Evolutionary conservation across 2,797 vertebrate species (phyloP), one percentile per base, ranked within the genome.

Genomic region (Malacoraja senta): DNA sequence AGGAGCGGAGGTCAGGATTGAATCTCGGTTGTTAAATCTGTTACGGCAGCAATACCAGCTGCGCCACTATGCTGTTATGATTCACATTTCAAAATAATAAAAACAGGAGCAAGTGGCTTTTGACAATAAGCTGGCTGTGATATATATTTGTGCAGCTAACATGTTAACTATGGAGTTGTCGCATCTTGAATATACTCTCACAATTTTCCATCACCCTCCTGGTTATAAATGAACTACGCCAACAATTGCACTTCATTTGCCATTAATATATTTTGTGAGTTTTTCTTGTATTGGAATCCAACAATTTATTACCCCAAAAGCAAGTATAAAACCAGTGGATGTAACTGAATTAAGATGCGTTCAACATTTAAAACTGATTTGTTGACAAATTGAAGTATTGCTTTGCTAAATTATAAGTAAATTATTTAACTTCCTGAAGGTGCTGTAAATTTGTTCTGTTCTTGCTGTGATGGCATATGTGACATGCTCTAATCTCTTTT

Each of bases 271-370:
- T 10, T 53, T 91, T 53, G 35, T 76, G 90, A 74, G 90, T 74
- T 92, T 38, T 92, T 92, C 72, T 58, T 21, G 84, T n/a, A 74
- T 76, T n/a, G 38, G 68, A 92, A 92, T 58, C 35, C 21, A 53
- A 92, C 72, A 92, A 92, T 92, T 92, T 92, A 92, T 92, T 92
- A 92, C 38, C 63, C 71, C 90, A 76, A 92, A 92, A 74, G 44
- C 35, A 29, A 74, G 26, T 24, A 92, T 76, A 92, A 92, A 76
- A 53, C 90, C 72, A 76, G 8, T 92, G 72, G 53, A 74, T 71
- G 44, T 91, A 92, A 92, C 76, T 92, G 68, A 92, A 92, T 92
- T 92, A 92, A 92, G 90, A 71, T 76, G 71, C 4, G 44, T 71
- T 76, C 26, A 92, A 26, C 90, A 76, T 58, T 92, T 92, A 58